Percentiles rank a stretch among this genome's conserved stretches.
These are phyloP conservation scores for Erpobdella octoculata DNA, from an alignment of 2,888 invertebrate genomes.

Conservation along the genomic window DNA sequence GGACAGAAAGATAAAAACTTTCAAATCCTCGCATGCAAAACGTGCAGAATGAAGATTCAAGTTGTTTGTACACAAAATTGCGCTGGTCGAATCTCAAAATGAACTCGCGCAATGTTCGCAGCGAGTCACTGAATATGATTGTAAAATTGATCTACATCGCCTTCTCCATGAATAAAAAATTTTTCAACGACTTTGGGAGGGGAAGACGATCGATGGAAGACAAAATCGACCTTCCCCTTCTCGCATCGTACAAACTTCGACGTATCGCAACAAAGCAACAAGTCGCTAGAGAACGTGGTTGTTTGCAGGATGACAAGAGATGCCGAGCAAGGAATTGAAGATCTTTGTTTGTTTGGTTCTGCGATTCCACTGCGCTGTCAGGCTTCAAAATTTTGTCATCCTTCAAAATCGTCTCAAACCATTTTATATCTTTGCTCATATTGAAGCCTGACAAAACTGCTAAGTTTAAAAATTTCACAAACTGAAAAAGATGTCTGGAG, in stretches of 20 bases:
- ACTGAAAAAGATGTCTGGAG: background rate
- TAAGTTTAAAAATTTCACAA: background rate
- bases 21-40: too few relatives aligned
- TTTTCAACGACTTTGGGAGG: background rate
- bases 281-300: background rate
- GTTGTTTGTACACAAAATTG: too few relatives aligned
- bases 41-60: too few relatives aligned
- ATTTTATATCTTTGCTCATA: background rate
- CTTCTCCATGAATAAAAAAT: background rate
- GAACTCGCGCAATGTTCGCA: too few relatives aligned
- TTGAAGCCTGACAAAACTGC: background rate
- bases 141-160: background rate
- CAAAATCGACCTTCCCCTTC: background rate
- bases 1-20: too few relatives aligned
- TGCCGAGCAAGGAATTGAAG: background rate
- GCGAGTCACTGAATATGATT: too few relatives aligned
- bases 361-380: too few relatives aligned
- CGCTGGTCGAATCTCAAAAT: too few relatives aligned
- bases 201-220: background rate
- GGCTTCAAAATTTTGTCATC: too few relatives aligned
- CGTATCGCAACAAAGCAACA: background rate
- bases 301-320: background rate
- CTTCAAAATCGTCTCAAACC: background rate
- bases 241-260: background rate
- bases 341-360: background rate